These are phyloP conservation scores for Augochlorella aurata DNA, from an alignment of 2,888 invertebrate species.

Conservation along the genomic window DNA sequence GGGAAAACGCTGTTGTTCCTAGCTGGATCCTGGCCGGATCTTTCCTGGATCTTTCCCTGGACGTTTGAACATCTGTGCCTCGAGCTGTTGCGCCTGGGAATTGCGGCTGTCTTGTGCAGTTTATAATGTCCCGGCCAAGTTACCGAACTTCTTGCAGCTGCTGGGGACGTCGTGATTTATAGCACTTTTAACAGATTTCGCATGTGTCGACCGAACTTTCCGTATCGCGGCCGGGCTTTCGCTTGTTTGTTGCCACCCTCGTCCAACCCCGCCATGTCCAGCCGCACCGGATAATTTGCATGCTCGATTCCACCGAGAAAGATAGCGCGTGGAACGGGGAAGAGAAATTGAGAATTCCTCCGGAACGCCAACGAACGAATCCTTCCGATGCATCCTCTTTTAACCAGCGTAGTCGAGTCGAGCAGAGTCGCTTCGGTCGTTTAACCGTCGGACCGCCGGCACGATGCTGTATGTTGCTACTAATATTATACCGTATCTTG, in stretches of 20 bases:
- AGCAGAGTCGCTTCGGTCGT: too few relatives aligned
- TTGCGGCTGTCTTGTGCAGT: constrained; percentile 29
- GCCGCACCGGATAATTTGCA: not conserved
- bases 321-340: too few relatives aligned
- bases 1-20: not conserved
- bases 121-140: constrained; percentile 34
- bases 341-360: not conserved
- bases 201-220: constrained; percentile 15
- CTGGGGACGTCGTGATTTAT: constrained; percentile 39
- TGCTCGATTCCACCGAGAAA: not conserved
- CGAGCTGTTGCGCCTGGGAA: constrained; percentile 14
- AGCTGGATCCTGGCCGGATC: too few relatives aligned
- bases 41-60: not conserved
- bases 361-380: not conserved
- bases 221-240: not conserved
- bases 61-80: constrained; percentile 33
- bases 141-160: constrained; percentile 35
- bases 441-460: too few relatives aligned
- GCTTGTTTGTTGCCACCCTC: not conserved
- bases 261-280: not conserved
- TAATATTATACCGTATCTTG: too few relatives aligned
- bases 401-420: too few relatives aligned
- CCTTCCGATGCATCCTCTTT: not conserved
- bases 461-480: too few relatives aligned
- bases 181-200: constrained; percentile 44